Percentiles rank a stretch among this genome's conserved stretches.
Evolutionary conservation across 2,113 vertebrate species (phyloP).

Genomic region (Amblyornis subalaris): DNA sequence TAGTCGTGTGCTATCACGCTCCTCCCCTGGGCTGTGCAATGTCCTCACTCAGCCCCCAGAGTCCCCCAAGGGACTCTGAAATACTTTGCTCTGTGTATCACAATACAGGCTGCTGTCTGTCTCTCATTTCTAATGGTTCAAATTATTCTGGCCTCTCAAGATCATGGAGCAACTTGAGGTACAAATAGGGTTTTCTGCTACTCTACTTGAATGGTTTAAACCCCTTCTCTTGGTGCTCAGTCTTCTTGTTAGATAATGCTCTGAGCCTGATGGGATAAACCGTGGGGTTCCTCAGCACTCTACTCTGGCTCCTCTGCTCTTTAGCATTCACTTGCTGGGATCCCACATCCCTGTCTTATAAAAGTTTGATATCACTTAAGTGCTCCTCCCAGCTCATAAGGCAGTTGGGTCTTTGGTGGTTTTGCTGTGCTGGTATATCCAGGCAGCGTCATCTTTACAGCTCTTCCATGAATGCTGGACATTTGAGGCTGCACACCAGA

Average conservation of each 20-base stretch:
- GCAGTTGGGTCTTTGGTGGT: background rate
- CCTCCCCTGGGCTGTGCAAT: background rate
- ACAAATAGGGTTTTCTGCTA: background rate
- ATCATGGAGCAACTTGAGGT: background rate
- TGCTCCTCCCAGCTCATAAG: background rate
- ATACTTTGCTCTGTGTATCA: background rate
- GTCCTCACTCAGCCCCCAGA: background rate
- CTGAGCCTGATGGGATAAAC: background rate
- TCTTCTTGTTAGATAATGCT: conserved; percentile 8
- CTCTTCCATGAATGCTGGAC: background rate
- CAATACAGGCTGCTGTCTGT: background rate
- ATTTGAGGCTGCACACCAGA: background rate
- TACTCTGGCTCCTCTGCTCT: background rate
- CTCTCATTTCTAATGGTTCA: background rate
- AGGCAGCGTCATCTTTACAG: background rate
- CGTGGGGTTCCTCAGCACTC: background rate
- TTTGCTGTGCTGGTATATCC: background rate
- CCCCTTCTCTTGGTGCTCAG: background rate
- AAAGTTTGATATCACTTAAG: conserved; percentile 42
- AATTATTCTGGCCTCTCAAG: background rate
- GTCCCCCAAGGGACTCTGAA: background rate
- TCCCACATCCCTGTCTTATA: background rate
- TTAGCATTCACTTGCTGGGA: conserved; percentile 24
- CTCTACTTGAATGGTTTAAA: background rate
- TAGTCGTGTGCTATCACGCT: background rate